Evolutionary conservation across 2,113 vertebrate genomes (phyloP).

Genomic region (Oxyura jamaicensis): DNA sequence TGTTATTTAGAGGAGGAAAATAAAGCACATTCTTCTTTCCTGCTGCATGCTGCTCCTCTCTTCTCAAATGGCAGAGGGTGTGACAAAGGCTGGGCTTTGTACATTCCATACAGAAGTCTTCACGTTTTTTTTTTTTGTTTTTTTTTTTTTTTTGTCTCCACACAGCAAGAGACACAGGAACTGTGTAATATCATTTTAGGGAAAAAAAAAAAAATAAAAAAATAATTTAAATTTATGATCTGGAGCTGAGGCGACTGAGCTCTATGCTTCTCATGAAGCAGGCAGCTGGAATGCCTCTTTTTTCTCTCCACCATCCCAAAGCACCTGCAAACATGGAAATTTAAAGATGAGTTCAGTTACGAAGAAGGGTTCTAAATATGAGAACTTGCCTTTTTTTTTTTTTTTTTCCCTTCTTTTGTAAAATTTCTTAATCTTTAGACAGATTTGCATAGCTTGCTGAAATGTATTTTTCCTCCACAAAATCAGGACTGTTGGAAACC

Average conservation of each 20-base stretch:
- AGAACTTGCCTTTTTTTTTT: background rate
- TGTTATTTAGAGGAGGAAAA: background rate
- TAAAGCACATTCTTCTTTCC: background rate
- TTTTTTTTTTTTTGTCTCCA: background rate
- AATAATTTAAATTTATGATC: background rate
- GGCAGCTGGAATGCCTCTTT: background rate
- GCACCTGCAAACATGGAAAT: background rate
- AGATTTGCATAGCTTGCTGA: background rate
- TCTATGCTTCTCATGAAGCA: conserved; percentile 4
- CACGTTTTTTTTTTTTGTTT: background rate
- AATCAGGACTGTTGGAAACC: background rate
- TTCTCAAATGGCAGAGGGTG: background rate
- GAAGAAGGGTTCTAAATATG: background rate
- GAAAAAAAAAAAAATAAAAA: background rate
- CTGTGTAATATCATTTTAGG: background rate
- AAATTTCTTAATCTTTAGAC: background rate
- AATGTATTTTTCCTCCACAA: background rate
- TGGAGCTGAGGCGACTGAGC: background rate
- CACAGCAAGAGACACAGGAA: background rate
- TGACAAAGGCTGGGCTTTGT: background rate
- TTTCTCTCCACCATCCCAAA: background rate
- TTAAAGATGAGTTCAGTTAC: background rate
- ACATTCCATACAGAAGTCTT: background rate
- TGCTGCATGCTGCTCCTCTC: background rate
- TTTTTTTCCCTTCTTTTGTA: background rate